Conservation (phyloP, 2,888 invertebrate genomes). For the Sesia apiformis region DNA sequence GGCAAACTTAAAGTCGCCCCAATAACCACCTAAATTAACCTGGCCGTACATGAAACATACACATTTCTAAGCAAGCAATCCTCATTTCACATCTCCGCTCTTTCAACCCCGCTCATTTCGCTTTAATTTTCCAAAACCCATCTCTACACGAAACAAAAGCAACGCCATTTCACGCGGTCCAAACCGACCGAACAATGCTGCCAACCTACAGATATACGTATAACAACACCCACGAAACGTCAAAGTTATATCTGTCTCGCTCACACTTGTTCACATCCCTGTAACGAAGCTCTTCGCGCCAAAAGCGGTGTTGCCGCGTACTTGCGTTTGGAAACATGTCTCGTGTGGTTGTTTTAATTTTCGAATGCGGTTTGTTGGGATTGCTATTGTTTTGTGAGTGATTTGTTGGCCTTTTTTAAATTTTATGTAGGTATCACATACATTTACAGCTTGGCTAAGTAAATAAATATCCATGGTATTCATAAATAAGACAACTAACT, state of each 20-base stretch:
- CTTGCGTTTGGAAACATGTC: conserved; percentile 37
- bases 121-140: conserved; percentile 70
- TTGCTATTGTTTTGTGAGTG: conserved; percentile 23
- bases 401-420: neutral
- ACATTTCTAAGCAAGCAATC: conserved; percentile 52
- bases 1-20: neutral
- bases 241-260: conserved; percentile 40
- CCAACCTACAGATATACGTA: conserved; percentile 42
- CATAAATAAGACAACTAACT: too few species aligned
- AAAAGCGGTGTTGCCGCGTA: conserved; percentile 38
- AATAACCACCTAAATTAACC: neutral
- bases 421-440: neutral
- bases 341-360: conserved; percentile 67
- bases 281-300: conserved; percentile 30
- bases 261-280: conserved; percentile 20
- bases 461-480: too few species aligned
- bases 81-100: conserved; percentile 45
- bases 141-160: conserved; percentile 56
- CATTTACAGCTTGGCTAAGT: too few species aligned
- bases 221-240: conserved; percentile 36
- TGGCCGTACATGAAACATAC: conserved; percentile 12
- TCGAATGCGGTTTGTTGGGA: conserved; percentile 63
- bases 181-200: conserved; percentile 67
- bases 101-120: conserved; percentile 48
- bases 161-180: conserved; percentile 65